A percentile compares a stretch with the other conserved stretches of the same genome.
Evolutionary conservation across 2,797 vertebrate genomes (phyloP).

Genomic region (Lycodopsis pacificus): DNA sequence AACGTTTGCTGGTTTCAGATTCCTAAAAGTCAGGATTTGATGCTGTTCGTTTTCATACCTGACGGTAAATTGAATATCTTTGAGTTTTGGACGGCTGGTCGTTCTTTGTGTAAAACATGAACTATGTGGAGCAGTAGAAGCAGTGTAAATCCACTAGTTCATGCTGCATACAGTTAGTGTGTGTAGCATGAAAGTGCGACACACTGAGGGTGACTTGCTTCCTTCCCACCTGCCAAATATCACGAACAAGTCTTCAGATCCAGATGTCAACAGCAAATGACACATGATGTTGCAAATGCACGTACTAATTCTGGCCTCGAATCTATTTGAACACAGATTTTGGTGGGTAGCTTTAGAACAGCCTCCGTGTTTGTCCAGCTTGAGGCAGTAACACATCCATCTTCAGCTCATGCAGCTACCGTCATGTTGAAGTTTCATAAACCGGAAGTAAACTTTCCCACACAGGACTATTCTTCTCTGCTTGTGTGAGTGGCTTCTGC

Average conservation of each 20-base stretch:
- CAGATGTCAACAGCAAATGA: not conserved
- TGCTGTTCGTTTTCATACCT: no score
- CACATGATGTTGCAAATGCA: not conserved
- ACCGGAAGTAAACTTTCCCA: conserved; percentile 35
- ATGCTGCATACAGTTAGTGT: not conserved
- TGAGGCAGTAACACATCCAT: not conserved
- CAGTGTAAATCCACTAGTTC: not conserved
- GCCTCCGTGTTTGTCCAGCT: not conserved
- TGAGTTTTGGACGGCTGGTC: not conserved
- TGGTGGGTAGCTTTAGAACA: not conserved
- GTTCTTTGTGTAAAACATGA: not conserved
- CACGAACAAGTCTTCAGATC: not conserved
- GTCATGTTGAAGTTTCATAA: conserved; percentile 17
- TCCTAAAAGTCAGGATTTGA: not conserved
- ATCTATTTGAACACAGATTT: not conserved
- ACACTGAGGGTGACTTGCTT: not conserved
- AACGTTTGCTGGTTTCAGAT: no score
- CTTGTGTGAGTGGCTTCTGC: not conserved
- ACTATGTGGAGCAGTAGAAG: not conserved
- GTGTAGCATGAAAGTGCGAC: not conserved
- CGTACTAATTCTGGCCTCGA: not conserved
- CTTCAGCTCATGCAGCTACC: not conserved
- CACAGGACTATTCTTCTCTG: conserved; percentile 11
- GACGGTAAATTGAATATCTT: not conserved
- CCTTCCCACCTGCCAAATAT: not conserved